phyloP scores from a whole-genome alignment of 2,113 vertebrate genomes.

The Procapra przewalskii region DNA sequence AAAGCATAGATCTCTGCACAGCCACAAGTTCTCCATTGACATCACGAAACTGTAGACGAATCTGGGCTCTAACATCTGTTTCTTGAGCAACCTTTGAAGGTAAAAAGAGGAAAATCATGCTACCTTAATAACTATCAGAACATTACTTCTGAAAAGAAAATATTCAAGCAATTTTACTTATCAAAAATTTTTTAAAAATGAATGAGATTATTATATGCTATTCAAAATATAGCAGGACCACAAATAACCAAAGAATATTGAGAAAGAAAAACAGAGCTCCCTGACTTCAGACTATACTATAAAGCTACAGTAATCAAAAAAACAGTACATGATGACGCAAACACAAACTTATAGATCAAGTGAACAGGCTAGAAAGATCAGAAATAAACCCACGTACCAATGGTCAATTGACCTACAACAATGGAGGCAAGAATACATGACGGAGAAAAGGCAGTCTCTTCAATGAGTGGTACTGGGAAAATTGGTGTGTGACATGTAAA shows the following conservation, averaged over 20 bases:
- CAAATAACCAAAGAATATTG: background rate
- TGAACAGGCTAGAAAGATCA: background rate
- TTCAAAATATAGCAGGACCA: background rate
- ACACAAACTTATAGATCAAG: background rate
- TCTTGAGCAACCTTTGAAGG: constrained; percentile 90
- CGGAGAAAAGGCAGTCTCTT: background rate
- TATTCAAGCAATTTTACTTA: background rate
- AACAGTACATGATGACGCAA: background rate
- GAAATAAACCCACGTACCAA: background rate
- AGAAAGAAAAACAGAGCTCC: background rate
- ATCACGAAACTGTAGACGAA: constrained; percentile 91
- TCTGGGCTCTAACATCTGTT: constrained; percentile 96
- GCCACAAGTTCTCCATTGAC: constrained; percentile 88
- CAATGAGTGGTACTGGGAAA: background rate
- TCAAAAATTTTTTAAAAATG: background rate
- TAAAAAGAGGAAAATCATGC: background rate
- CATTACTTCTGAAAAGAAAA: background rate
- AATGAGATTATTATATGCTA: background rate
- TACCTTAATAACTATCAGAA: background rate
- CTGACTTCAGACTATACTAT: background rate
- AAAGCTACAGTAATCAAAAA: background rate
- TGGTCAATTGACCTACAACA: background rate
- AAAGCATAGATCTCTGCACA: constrained; percentile 94
- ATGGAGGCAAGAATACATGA: background rate
- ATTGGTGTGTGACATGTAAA: background rate